A percentile compares a stretch with the other conserved stretches of the same genome.
These are phyloP conservation scores for Pelosia muscerda DNA, from an alignment of 2,888 invertebrate species.

Conservation along the genomic window DNA sequence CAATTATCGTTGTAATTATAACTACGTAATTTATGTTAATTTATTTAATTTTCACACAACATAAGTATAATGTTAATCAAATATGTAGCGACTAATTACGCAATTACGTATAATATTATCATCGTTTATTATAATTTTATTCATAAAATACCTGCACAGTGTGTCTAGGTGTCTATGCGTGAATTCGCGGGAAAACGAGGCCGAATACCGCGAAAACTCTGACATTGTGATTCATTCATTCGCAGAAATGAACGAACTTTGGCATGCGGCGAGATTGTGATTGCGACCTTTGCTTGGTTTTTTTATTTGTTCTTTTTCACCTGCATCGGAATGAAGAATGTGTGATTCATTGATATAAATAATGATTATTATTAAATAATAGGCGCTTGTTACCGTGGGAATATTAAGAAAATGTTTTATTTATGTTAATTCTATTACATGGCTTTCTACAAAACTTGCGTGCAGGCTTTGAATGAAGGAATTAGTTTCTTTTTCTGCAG, in stretches of 20 bases:
- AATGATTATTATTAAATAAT: constrained; percentile 10
- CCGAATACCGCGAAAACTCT: constrained; percentile 58
- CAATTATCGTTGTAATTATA: background rate
- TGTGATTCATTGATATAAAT: constrained; percentile 37
- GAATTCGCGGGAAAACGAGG: constrained; percentile 61
- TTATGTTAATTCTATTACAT: constrained; percentile 5
- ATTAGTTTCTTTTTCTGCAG: background rate
- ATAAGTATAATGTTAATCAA: constrained; percentile 4
- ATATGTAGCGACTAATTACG: constrained; percentile 4
- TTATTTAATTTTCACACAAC: constrained; percentile 1
- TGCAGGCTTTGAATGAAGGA: background rate
- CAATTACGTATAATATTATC: constrained; percentile 4
- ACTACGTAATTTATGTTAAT: background rate
- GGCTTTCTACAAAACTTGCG: constrained; percentile 9
- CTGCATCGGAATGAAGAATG: constrained; percentile 25
- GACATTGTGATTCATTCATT: constrained; percentile 61
- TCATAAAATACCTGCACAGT: constrained; percentile 22
- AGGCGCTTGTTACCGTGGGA: constrained; percentile 16
- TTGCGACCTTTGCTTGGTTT: constrained; percentile 39
- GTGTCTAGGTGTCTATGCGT: constrained; percentile 39
- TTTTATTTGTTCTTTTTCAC: constrained; percentile 25
- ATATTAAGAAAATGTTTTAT: constrained; percentile 10
- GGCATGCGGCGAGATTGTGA: constrained; percentile 39
- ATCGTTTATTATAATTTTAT: constrained; percentile 22
- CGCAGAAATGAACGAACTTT: constrained; percentile 43